Evolutionary conservation across 2,888 invertebrate species (phyloP).

Genomic region (Trimorus sp.): DNA sequence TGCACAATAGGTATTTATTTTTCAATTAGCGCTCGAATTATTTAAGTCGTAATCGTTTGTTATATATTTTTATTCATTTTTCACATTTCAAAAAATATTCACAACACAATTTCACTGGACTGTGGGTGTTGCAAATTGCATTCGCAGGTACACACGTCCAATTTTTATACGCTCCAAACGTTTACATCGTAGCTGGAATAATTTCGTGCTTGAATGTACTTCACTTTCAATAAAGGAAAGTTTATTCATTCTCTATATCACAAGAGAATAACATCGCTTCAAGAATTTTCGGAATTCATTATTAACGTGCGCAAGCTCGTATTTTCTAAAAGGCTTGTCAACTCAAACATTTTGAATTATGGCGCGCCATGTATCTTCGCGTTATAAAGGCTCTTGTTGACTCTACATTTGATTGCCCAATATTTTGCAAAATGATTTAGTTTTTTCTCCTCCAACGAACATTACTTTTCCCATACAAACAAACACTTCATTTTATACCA

Average conservation of each 20-base stretch:
- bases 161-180: too few relatives aligned
- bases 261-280: constrained; percentile 33
- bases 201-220: neutral
- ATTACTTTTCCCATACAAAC: too few relatives aligned
- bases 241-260: constrained; percentile 22
- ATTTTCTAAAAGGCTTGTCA: constrained; percentile 53
- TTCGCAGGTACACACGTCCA: too few relatives aligned
- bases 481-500: too few relatives aligned
- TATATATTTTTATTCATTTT: too few relatives aligned
- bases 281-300: constrained; percentile 62
- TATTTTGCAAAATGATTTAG: constrained; percentile 35
- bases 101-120: too few relatives aligned
- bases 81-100: too few relatives aligned
- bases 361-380: constrained; percentile 44
- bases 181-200: neutral
- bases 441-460: neutral
- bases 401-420: constrained; percentile 43
- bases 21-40: too few relatives aligned
- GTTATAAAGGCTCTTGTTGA: constrained; percentile 36
- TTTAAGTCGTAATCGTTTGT: too few relatives aligned
- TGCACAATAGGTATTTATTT: too few relatives aligned
- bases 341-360: constrained; percentile 60
- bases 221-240: constrained; percentile 1
- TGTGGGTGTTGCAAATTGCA: too few relatives aligned
- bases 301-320: constrained; percentile 43